Conservation (phyloP, 2,113 vertebrate genomes). For the Odobenus rosmarus region DNA sequence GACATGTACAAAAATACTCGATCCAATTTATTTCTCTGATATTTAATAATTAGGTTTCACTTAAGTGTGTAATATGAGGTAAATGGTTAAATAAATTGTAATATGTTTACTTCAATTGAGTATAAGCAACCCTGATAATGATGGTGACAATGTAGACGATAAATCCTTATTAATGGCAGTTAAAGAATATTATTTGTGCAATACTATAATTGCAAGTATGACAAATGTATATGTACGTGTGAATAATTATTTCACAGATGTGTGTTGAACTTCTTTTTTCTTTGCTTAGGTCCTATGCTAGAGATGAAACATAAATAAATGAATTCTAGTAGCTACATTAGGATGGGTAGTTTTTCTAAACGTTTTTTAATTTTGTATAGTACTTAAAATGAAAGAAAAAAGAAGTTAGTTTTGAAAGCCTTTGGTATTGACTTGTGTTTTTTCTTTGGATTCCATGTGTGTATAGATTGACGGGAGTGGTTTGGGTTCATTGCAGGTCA, state of each 20-base stretch:
- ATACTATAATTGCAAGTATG: neutral
- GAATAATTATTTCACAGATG: neutral
- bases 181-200: neutral
- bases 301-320: neutral
- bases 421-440: neutral
- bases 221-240: neutral
- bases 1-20: neutral
- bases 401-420: neutral
- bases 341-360: neutral
- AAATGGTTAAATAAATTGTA: slow-evolving; percentile 10
- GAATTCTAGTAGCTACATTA: neutral
- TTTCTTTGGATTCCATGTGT: neutral
- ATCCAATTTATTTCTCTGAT: neutral
- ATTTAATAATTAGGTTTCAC: neutral
- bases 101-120: neutral
- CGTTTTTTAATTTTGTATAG: neutral
- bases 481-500: slow-evolving; percentile 89
- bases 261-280: neutral
- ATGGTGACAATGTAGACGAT: neutral
- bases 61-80: neutral
- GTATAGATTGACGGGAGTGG: accelerated
- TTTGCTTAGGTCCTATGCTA: neutral
- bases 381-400: neutral
- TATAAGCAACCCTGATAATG: neutral
- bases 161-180: neutral